A percentile compares a stretch with the other conserved stretches of the same genome.
Conservation (phyloP, 2,113 vertebrate genomes). For the Dromaius novaehollandiae region DNA sequence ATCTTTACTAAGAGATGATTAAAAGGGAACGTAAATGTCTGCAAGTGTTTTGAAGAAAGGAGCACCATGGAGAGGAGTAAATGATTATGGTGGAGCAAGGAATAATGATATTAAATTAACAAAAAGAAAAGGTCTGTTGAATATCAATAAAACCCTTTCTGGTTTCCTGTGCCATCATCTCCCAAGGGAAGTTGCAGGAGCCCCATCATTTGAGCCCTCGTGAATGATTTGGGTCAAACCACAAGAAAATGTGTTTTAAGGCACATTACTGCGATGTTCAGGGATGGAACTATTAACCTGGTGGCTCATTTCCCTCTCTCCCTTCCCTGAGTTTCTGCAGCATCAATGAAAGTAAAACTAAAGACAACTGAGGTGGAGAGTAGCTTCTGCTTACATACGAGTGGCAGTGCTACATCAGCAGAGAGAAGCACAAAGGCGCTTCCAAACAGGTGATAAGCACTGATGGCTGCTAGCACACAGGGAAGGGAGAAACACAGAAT, state of each 20-base stretch:
- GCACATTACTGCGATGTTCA: neutral
- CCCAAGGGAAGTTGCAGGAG: constrained; percentile 15
- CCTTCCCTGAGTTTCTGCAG: neutral
- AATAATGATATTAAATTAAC: constrained; percentile 47
- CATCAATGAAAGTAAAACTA: neutral
- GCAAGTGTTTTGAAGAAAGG: constrained; percentile 31
- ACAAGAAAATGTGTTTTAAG: constrained; percentile 8
- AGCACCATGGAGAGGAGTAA: neutral
- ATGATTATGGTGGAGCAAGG: neutral
- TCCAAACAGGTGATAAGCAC: neutral
- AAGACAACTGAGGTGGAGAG: rapidly evolving
- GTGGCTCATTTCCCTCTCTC: neutral
- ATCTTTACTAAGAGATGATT: constrained; percentile 53
- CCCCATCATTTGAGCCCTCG: neutral
- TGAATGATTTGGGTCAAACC: constrained; percentile 23
- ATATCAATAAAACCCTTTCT: constrained; percentile 39
- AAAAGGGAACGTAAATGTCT: constrained; percentile 54
- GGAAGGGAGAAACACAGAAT: neutral
- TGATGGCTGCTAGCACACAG: neutral
- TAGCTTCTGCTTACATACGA: neutral
- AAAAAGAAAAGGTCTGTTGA: constrained; percentile 38
- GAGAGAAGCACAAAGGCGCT: neutral
- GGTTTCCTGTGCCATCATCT: constrained; percentile 33
- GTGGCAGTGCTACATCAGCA: neutral
- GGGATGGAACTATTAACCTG: neutral